phyloP scores from a whole-genome alignment of 2,113 vertebrate genomes.

The Tenebrosternarchus preto region DNA sequence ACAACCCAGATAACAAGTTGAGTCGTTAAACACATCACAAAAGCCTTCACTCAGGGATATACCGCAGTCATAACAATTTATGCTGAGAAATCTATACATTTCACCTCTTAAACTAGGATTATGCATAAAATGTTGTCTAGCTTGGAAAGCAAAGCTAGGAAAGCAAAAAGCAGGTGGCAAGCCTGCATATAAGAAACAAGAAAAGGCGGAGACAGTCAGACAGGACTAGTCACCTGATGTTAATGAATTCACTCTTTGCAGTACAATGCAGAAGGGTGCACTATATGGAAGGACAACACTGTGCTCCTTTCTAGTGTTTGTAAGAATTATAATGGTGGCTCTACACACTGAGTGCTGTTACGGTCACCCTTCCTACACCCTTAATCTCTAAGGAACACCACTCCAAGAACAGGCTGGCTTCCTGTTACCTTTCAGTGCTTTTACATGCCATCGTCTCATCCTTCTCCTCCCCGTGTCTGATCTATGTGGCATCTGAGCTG shows the following conservation, averaged over 20 bases:
- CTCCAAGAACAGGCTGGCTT: background rate
- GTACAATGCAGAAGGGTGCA: background rate
- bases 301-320: background rate
- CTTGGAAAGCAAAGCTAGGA: background rate
- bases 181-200: background rate
- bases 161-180: background rate
- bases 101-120: background rate
- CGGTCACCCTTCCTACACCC: background rate
- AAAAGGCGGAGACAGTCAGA: background rate
- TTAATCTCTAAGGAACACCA: conserved; percentile 1
- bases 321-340: background rate
- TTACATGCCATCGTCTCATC: background rate
- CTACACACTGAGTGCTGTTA: background rate
- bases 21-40: too few species aligned
- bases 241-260: too few species aligned
- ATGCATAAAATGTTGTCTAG: background rate
- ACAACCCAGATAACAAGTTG: background rate
- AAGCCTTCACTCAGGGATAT: background rate
- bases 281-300: background rate
- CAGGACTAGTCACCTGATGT: too few species aligned
- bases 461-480: background rate
- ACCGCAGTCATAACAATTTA: too few species aligned
- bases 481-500: background rate
- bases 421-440: background rate
- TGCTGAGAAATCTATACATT: background rate